phyloP scores from a whole-genome alignment of 2,113 vertebrate genomes.

The Centropristis striata region DNA sequence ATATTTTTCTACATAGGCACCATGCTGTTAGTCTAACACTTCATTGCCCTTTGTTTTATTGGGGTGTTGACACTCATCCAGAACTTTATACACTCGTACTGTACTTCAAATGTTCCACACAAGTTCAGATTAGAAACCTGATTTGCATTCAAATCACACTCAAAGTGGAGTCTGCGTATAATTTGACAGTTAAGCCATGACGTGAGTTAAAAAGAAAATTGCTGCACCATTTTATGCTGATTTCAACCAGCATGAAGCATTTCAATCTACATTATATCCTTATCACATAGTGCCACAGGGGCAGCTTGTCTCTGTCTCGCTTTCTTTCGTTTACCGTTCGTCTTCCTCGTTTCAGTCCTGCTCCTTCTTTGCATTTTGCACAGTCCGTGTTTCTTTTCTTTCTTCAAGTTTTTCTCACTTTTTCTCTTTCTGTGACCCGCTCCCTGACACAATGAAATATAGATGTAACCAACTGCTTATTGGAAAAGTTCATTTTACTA shows the following conservation, averaged over 20 bases:
- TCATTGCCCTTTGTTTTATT: background rate
- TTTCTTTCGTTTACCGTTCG: slow-evolving; percentile 35
- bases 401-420: slow-evolving; percentile 4
- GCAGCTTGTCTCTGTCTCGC: slow-evolving; percentile 48
- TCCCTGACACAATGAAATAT: slow-evolving; percentile 13
- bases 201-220: slow-evolving; percentile 54
- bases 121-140: background rate
- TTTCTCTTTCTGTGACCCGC: slow-evolving; percentile 9
- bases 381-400: slow-evolving; percentile 27
- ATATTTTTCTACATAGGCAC: background rate
- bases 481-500: slow-evolving; percentile 17
- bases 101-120: slow-evolving; percentile 12
- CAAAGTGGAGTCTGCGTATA: slow-evolving; percentile 33
- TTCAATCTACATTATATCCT: slow-evolving; percentile 76
- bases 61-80: background rate
- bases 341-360: slow-evolving; percentile 17
- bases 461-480: slow-evolving; percentile 21
- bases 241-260: slow-evolving; percentile 68
- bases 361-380: slow-evolving; percentile 43
- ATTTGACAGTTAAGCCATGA: slow-evolving; percentile 52
- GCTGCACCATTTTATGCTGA: slow-evolving; percentile 66
- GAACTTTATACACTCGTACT: background rate
- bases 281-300: slow-evolving; percentile 66
- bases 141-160: slow-evolving; percentile 45
- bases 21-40: too few species aligned